A percentile compares a stretch with the other conserved stretches of the same genome.
Evolutionary conservation across 2,888 invertebrate species (phyloP).

Genomic region (Phengaris alcon): DNA sequence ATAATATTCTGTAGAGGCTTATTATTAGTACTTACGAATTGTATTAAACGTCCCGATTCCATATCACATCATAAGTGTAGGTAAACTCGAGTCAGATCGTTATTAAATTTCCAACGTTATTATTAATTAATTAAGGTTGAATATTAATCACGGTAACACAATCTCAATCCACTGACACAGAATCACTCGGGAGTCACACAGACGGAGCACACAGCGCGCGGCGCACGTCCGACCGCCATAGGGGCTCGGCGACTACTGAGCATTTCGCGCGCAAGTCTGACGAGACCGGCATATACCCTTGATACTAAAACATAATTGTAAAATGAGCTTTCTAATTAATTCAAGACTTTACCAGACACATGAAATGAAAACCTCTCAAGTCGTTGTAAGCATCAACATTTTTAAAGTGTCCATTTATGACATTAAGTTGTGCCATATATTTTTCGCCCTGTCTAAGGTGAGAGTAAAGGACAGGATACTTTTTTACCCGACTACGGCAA

Average conservation of each 20-base stretch:
- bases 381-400: background rate
- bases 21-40: slow-evolving; percentile 21
- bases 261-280: slow-evolving; percentile 62
- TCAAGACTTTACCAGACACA: background rate
- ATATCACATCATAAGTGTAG: slow-evolving; percentile 9
- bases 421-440: too few species aligned
- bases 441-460: too few species aligned
- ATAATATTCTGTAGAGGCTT: background rate
- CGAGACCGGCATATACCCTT: slow-evolving; percentile 39
- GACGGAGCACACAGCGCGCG: slow-evolving; percentile 45
- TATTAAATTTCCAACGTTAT: slow-evolving; percentile 23
- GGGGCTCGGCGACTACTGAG: slow-evolving; percentile 60
- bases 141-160: slow-evolving; percentile 36
- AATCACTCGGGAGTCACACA: slow-evolving; percentile 56
- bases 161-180: slow-evolving; percentile 42
- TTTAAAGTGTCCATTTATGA: background rate
- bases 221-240: slow-evolving; percentile 50
- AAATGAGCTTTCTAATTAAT: slow-evolving; percentile 26
- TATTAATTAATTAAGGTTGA: slow-evolving; percentile 23
- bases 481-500: too few species aligned
- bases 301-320: slow-evolving; percentile 22
- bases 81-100: slow-evolving; percentile 7
- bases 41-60: slow-evolving; percentile 21
- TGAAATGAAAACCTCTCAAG: background rate
- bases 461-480: too few species aligned